These are phyloP conservation scores for Tachypleus tridentatus DNA, from an alignment of 1,140 invertebrate genomes.

Conservation along the genomic window DNA sequence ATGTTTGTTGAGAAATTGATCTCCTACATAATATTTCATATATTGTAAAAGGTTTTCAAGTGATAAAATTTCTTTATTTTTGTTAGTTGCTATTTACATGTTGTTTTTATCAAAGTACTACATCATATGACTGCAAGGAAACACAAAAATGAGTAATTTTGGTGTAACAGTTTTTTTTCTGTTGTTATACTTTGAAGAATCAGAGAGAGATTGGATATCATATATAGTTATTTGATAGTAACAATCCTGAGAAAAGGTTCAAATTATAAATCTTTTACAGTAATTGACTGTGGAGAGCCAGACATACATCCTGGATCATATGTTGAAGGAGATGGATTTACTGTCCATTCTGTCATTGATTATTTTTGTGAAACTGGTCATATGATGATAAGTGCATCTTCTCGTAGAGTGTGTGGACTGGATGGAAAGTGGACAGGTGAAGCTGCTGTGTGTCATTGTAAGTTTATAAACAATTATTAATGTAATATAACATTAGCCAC, in stretches of 20 bases:
- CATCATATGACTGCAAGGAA: too few species aligned
- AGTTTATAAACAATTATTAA: constrained; percentile 30
- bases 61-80: too few species aligned
- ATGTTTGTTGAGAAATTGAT: too few species aligned
- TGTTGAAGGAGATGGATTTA: constrained; percentile 72
- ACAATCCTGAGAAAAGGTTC: too few species aligned
- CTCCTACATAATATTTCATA: too few species aligned
- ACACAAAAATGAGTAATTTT: neutral
- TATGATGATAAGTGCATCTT: constrained; percentile 54
- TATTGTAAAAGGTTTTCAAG: too few species aligned
- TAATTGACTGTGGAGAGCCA: constrained; percentile 77
- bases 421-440: constrained; percentile 67
- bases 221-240: too few species aligned
- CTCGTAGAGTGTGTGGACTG: constrained; percentile 47
- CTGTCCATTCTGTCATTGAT: constrained; percentile 68
- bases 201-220: too few species aligned
- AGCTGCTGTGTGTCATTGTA: constrained; percentile 73
- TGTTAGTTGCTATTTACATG: too few species aligned
- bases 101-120: too few species aligned
- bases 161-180: neutral
- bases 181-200: neutral
- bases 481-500: neutral
- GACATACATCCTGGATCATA: constrained; percentile 66
- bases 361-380: constrained; percentile 79
- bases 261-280: constrained; percentile 35